Percentiles rank a stretch among this genome's conserved stretches.
Conservation (phyloP, 2,113 vertebrate species). For the Falco punctatus region DNA sequence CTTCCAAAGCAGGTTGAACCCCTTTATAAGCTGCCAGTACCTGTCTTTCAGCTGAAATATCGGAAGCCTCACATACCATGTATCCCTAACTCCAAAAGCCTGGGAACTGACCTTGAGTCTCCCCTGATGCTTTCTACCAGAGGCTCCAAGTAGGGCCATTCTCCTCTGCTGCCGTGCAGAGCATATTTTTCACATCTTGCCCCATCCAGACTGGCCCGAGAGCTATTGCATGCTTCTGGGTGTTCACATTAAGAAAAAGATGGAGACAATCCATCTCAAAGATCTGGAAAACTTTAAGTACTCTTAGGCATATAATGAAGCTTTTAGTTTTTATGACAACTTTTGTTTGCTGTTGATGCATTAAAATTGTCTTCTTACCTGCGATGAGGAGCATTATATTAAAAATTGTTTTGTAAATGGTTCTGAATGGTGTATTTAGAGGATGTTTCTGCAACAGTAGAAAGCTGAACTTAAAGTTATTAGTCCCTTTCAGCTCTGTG, state of each 20-base stretch:
- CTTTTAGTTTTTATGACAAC: background rate
- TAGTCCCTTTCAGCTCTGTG: accelerated
- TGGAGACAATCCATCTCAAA: background rate
- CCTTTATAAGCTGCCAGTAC: too few relatives aligned
- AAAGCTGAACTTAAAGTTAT: background rate
- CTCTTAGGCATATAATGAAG: background rate
- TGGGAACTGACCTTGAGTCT: too few relatives aligned
- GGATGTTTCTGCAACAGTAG: background rate
- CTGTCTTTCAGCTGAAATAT: too few relatives aligned
- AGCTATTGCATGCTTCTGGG: background rate
- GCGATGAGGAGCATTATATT: background rate
- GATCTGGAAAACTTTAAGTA: background rate
- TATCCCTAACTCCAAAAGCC: too few relatives aligned
- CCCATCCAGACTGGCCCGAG: too few relatives aligned
- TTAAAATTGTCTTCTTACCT: background rate
- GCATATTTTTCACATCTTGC: too few relatives aligned
- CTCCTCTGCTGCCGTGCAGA: too few relatives aligned
- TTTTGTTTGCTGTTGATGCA: background rate
- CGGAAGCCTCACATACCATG: too few relatives aligned
- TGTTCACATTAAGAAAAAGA: background rate
- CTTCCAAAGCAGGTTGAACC: too few relatives aligned
- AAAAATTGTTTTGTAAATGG: background rate
- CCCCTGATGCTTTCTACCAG: too few relatives aligned
- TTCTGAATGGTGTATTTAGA: background rate
- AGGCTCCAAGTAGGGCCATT: too few relatives aligned